phyloP scores from a whole-genome alignment of 2,888 invertebrate species.

The Pammene fasciana region DNA sequence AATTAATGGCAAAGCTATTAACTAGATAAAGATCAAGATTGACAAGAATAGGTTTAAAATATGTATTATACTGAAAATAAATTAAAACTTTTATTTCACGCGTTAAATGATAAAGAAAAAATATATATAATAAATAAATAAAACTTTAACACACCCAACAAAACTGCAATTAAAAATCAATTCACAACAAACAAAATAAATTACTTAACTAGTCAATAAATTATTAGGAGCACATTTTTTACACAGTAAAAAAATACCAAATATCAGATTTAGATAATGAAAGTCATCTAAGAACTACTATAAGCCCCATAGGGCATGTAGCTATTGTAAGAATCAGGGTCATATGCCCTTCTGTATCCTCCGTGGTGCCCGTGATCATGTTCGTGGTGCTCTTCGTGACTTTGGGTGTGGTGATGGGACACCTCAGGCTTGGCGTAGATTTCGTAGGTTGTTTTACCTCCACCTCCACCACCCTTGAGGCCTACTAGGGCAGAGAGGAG shows the following conservation, averaged over 20 bases:
- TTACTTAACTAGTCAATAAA: slow-evolving; percentile 46
- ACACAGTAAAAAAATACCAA: neutral
- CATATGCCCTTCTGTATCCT: slow-evolving; percentile 82
- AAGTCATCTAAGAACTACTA: slow-evolving; percentile 40
- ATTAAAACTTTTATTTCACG: slow-evolving; percentile 8
- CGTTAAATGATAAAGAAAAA: slow-evolving; percentile 33
- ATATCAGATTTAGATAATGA: neutral
- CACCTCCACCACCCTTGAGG: slow-evolving; percentile 87
- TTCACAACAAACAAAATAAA: slow-evolving; percentile 50
- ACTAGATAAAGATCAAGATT: neutral
- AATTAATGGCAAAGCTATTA: neutral
- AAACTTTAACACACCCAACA: slow-evolving; percentile 58
- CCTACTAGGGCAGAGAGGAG: slow-evolving; percentile 90
- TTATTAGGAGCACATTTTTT: slow-evolving; percentile 48
- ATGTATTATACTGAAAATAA: neutral
- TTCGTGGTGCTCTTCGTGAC: slow-evolving; percentile 86
- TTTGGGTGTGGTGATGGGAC: slow-evolving; percentile 87
- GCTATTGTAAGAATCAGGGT: slow-evolving; percentile 67
- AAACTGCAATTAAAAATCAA: slow-evolving; percentile 60
- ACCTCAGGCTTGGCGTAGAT: slow-evolving; percentile 92
- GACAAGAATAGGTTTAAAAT: neutral
- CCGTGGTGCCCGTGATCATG: slow-evolving; percentile 81
- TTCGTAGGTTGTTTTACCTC: slow-evolving; percentile 91
- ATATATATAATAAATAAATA: slow-evolving; percentile 32
- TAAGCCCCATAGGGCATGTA: slow-evolving; percentile 74